These are phyloP conservation scores for Thera britannica DNA, from an alignment of 2,888 invertebrate species.

Conservation along the genomic window DNA sequence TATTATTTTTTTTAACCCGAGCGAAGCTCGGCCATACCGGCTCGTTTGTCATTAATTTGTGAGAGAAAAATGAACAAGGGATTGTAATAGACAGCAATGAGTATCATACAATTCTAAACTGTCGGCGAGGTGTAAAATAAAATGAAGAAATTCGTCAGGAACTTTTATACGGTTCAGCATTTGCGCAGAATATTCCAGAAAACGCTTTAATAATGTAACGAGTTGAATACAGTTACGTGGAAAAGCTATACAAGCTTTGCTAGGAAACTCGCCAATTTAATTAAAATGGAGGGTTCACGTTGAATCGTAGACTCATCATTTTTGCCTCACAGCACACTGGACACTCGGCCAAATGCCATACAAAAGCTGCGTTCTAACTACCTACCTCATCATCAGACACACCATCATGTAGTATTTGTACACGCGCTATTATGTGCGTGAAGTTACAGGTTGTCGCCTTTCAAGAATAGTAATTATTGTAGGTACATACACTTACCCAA, in stretches of 20 bases:
- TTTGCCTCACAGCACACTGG: neutral
- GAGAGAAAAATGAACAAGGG: neutral
- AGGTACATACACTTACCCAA: no score
- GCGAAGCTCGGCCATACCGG: no score
- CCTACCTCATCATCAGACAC: no score
- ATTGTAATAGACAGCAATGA: conserved; percentile 2
- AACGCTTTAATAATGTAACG: conserved; percentile 24
- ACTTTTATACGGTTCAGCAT: conserved; percentile 26
- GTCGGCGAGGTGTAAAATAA: neutral
- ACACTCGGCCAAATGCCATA: no score
- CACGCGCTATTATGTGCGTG: no score
- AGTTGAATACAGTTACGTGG: neutral
- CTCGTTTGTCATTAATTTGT: no score
- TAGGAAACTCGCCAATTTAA: neutral
- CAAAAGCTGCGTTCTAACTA: no score
- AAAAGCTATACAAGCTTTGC: neutral
- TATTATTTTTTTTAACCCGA: no score
- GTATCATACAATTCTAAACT: neutral
- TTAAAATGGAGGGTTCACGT: neutral
- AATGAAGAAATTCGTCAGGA: conserved; percentile 15
- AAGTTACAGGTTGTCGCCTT: no score
- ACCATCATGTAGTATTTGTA: no score
- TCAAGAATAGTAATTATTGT: no score
- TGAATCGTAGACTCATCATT: neutral
- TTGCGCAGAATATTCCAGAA: conserved; percentile 21